Percentiles rank a stretch among this genome's conserved stretches.
These are phyloP conservation scores for Colinus virginianus DNA, from an alignment of 2,113 vertebrate genomes.

Conservation along the genomic window DNA sequence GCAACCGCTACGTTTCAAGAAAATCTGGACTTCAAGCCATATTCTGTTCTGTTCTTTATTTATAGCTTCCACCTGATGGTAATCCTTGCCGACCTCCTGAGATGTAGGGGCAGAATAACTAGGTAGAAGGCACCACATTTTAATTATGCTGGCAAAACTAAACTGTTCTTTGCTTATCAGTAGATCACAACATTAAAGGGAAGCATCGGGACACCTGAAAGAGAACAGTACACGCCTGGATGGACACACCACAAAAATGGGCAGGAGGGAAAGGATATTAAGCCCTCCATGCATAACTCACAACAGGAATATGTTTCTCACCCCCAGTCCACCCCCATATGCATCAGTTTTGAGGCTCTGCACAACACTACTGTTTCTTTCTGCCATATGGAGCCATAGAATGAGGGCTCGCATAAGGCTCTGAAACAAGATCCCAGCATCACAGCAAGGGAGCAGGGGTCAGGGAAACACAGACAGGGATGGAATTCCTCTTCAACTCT, in stretches of 20 bases:
- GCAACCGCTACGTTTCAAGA: neutral
- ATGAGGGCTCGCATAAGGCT: neutral
- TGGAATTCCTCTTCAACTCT: neutral
- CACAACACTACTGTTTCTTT: neutral
- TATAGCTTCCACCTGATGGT: neutral
- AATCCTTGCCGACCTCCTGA: neutral
- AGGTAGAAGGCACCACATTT: neutral
- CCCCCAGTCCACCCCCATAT: rapidly evolving
- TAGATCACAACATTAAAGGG: neutral
- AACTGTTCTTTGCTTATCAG: neutral
- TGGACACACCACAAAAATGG: neutral
- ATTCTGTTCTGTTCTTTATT: constrained; percentile 20
- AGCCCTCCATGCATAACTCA: neutral
- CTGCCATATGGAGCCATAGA: neutral
- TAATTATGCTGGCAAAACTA: neutral
- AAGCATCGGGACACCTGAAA: neutral
- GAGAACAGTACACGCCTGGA: neutral
- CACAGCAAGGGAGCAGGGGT: neutral
- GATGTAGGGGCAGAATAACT: neutral
- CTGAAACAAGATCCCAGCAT: neutral
- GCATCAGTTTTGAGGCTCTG: neutral
- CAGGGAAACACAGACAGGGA: neutral
- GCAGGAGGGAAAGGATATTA: neutral
- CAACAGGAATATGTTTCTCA: neutral
- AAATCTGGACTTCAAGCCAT: constrained; percentile 28